Evolutionary conservation across 2,888 invertebrate species (phyloP).

Genomic region (Stenoptilia bipunctidactyla): DNA sequence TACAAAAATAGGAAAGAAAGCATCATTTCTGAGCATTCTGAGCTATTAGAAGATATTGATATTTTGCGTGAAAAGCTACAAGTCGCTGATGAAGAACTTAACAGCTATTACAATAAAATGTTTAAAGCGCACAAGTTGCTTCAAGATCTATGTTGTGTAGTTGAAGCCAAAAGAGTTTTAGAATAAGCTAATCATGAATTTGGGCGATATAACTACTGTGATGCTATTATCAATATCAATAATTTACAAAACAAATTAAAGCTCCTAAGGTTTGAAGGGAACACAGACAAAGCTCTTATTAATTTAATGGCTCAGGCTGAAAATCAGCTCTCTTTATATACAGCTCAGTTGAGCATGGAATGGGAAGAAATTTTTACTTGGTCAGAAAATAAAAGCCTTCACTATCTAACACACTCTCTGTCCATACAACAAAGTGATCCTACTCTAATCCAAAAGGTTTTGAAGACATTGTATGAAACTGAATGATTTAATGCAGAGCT

Average conservation of each 20-base stretch:
- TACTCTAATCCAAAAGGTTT: conserved; percentile 39
- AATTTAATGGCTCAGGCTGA: conserved; percentile 43
- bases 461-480: conserved; percentile 47
- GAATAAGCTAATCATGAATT: conserved; percentile 49
- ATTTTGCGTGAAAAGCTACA: conserved; percentile 26
- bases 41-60: conserved; percentile 26
- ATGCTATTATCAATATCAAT: conserved; percentile 39
- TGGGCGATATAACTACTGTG: conserved; percentile 40
- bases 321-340: conserved; percentile 47
- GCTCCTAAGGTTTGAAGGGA: conserved; percentile 38
- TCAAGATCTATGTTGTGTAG: conserved; percentile 34
- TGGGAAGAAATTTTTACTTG: conserved; percentile 59
- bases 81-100: conserved; percentile 35
- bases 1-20: conserved; percentile 45
- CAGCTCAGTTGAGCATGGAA: conserved; percentile 50
- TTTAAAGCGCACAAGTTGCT: conserved; percentile 28
- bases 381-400: conserved; percentile 44
- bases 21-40: conserved; percentile 33
- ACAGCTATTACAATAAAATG: conserved; percentile 30
- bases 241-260: conserved; percentile 31
- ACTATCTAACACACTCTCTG: conserved; percentile 42
- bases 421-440: conserved; percentile 56
- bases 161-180: conserved; percentile 40
- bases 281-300: conserved; percentile 31
- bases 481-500: conserved; percentile 53